These are phyloP conservation scores for Phytoseiulus persimilis DNA, from an alignment of 2,888 invertebrate species.

Conservation along the genomic window DNA sequence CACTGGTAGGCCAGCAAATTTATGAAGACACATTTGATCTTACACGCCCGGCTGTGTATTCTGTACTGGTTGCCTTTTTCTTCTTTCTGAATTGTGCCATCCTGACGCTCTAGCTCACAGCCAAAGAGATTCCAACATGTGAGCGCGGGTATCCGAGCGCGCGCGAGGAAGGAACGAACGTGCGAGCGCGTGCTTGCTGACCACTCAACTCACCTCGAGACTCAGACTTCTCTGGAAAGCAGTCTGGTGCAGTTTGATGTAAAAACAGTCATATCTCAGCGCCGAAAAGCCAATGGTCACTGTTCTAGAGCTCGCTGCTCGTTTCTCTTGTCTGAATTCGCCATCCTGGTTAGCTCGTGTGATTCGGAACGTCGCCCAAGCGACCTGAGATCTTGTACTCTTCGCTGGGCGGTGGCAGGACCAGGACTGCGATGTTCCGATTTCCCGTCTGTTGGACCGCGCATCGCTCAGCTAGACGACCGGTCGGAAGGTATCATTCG, in stretches of 20 bases:
- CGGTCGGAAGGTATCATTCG: background rate
- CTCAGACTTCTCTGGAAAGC: background rate
- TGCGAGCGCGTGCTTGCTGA: background rate
- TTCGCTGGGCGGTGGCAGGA: background rate
- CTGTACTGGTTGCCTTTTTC: background rate
- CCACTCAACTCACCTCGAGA: background rate
- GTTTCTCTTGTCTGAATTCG: background rate
- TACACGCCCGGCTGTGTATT: background rate
- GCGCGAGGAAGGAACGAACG: background rate
- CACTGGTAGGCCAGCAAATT: background rate
- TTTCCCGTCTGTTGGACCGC: background rate
- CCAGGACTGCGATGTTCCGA: background rate
- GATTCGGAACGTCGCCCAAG: background rate
- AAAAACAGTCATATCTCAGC: background rate
- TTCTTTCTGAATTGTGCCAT: background rate
- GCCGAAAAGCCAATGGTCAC: background rate
- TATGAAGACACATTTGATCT: constrained; percentile 5
- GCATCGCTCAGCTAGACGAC: background rate
- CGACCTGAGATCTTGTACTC: background rate
- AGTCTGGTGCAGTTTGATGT: background rate
- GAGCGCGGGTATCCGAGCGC: background rate
- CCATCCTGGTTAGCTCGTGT: background rate
- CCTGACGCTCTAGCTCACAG: background rate
- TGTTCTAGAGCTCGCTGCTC: background rate
- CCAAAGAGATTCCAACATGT: background rate